Conservation (phyloP, 2,113 vertebrate species). For the Illadopsis cleaveri region DNA sequence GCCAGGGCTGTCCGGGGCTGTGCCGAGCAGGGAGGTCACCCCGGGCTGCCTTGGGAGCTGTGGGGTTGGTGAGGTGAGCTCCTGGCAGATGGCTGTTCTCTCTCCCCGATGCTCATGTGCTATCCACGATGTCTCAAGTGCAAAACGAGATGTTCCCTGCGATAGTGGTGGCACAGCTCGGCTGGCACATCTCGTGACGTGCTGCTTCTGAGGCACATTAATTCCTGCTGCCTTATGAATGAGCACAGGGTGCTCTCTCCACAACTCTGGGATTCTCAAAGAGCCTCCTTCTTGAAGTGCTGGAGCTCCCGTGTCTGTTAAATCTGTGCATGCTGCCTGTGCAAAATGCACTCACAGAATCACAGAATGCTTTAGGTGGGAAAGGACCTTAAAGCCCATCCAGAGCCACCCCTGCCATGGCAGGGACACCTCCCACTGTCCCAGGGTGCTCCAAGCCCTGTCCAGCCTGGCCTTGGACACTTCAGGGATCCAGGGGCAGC, state of each 20-base stretch:
- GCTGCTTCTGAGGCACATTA: background rate
- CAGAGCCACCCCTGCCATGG: background rate
- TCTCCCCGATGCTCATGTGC: background rate
- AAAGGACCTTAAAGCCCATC: accelerated
- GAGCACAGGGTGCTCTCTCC: background rate
- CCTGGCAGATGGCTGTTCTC: background rate
- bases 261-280: background rate
- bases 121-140: background rate
- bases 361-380: background rate
- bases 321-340: background rate
- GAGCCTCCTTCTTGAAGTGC: background rate
- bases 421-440: background rate
- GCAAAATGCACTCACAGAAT: accelerated
- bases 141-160: background rate
- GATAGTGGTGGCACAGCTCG: background rate
- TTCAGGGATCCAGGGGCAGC: background rate
- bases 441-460: background rate
- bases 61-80: background rate
- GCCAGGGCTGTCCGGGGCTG: too few species aligned
- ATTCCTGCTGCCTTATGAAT: background rate
- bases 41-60: background rate
- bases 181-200: background rate
- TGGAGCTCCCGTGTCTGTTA: background rate
- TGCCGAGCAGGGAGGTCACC: background rate
- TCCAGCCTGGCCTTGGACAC: background rate